phyloP scores from a whole-genome alignment of 2,888 invertebrate genomes.

The Gandaritis pyraliata region DNA sequence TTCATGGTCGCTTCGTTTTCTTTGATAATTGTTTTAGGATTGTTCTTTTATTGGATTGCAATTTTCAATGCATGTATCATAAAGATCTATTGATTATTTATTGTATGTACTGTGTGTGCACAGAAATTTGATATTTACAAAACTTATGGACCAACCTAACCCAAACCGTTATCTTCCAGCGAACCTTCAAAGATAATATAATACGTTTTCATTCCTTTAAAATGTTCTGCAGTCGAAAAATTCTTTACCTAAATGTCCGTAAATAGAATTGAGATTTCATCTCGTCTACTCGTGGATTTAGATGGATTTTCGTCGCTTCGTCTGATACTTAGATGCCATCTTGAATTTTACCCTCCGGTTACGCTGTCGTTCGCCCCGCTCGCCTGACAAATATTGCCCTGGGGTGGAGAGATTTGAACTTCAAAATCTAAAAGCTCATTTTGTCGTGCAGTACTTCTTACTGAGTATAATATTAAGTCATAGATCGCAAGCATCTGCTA shows the following conservation, averaged over 20 bases:
- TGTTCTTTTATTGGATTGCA: background rate
- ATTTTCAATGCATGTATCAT: no score
- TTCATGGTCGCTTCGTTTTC: slow-evolving; percentile 6
- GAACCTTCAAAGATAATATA: no score
- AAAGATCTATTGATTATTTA: no score
- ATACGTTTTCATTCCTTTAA: no score
- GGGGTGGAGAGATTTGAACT: slow-evolving; percentile 7
- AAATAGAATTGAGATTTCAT: slow-evolving; percentile 16
- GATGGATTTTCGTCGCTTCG: slow-evolving; percentile 13
- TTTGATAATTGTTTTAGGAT: background rate
- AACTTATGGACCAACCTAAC: no score
- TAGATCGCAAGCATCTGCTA: background rate
- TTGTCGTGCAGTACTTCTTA: background rate
- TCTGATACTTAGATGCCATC: slow-evolving; percentile 18
- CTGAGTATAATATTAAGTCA: background rate
- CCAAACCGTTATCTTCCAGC: no score
- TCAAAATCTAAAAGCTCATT: background rate
- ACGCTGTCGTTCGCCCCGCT: slow-evolving; percentile 9
- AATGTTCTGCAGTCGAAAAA: no score
- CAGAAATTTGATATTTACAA: no score
- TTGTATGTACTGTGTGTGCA: no score
- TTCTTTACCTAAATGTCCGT: background rate
- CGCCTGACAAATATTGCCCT: slow-evolving; percentile 10
- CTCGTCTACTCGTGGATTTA: background rate
- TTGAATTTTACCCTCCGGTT: slow-evolving; percentile 27